Conservation (phyloP, 2,888 invertebrate genomes). For the Chorisops tibialis region DNA sequence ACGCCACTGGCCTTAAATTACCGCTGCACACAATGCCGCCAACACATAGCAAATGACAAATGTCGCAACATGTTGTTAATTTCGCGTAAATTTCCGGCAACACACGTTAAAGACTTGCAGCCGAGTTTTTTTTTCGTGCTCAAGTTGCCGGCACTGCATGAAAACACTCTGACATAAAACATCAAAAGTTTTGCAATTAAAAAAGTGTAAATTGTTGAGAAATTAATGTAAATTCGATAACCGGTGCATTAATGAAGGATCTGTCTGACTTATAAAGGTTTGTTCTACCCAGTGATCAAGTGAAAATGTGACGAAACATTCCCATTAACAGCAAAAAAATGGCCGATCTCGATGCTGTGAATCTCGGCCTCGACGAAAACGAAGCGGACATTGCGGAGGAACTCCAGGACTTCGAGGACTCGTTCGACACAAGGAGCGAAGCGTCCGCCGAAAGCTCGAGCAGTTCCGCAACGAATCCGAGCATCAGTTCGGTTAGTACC, state of each 20-base stretch:
- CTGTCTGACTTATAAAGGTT: slow-evolving; percentile 33
- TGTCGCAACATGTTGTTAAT: no score
- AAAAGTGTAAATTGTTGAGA: slow-evolving; percentile 19
- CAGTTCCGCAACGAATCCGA: slow-evolving; percentile 67
- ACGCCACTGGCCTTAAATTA: not conserved
- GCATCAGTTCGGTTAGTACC: slow-evolving; percentile 74
- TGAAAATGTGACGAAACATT: slow-evolving; percentile 17
- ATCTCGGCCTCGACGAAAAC: slow-evolving; percentile 64
- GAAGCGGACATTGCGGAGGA: slow-evolving; percentile 76
- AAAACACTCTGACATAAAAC: slow-evolving; percentile 33
- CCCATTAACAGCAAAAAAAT: slow-evolving; percentile 40
- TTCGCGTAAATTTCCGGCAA: no score
- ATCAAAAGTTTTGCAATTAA: slow-evolving; percentile 25
- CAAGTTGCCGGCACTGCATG: slow-evolving; percentile 27
- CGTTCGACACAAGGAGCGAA: slow-evolving; percentile 82
- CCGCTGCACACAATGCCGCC: no score
- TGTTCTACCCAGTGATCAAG: not conserved
- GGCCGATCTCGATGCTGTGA: slow-evolving; percentile 56
- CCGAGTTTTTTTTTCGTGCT: not conserved
- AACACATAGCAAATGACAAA: no score
- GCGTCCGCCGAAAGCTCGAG: slow-evolving; percentile 76
- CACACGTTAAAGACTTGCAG: no score
- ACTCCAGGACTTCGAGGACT: slow-evolving; percentile 65
- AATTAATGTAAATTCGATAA: slow-evolving; percentile 45
- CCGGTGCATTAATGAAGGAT: slow-evolving; percentile 47